These are phyloP conservation scores for Thunnus albacares DNA, from an alignment of 2,797 vertebrate genomes.

Conservation along the genomic window DNA sequence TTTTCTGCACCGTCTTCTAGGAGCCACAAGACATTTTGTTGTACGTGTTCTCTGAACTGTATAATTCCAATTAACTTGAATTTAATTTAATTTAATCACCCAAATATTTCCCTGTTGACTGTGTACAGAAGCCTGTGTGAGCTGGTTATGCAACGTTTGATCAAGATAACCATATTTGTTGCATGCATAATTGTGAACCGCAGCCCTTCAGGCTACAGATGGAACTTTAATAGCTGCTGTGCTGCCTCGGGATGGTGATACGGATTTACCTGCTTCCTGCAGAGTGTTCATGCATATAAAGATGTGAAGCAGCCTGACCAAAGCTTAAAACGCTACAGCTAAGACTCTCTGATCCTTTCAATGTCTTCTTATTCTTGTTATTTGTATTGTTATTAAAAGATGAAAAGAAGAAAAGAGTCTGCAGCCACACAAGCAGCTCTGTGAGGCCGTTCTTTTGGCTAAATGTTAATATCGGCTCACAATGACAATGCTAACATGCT, in stretches of 20 bases:
- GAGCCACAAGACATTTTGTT: too few species aligned
- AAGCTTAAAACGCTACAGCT: neutral
- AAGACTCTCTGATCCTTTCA: neutral
- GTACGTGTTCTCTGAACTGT: too few species aligned
- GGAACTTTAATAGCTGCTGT: neutral
- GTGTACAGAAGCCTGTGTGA: neutral
- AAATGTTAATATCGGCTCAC: too few species aligned
- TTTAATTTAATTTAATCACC: too few species aligned
- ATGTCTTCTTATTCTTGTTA: neutral
- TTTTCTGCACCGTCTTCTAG: too few species aligned
- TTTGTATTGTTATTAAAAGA: too few species aligned
- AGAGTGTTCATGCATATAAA: neutral
- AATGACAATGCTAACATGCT: too few species aligned
- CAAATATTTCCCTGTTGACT: neutral
- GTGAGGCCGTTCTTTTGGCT: too few species aligned
- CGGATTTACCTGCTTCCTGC: neutral
- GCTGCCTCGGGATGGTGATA: neutral
- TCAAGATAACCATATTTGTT: constrained; percentile 37
- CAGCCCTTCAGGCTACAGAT: constrained; percentile 14
- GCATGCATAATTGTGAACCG: constrained; percentile 37
- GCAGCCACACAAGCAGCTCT: too few species aligned
- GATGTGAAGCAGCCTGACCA: neutral
- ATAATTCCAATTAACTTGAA: too few species aligned
- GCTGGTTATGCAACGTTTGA: constrained; percentile 24
- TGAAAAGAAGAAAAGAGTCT: too few species aligned